Percentiles rank a stretch among this genome's conserved stretches.
Evolutionary conservation across 2,113 vertebrate species (phyloP).

Genomic region (Brachirus orientalis): DNA sequence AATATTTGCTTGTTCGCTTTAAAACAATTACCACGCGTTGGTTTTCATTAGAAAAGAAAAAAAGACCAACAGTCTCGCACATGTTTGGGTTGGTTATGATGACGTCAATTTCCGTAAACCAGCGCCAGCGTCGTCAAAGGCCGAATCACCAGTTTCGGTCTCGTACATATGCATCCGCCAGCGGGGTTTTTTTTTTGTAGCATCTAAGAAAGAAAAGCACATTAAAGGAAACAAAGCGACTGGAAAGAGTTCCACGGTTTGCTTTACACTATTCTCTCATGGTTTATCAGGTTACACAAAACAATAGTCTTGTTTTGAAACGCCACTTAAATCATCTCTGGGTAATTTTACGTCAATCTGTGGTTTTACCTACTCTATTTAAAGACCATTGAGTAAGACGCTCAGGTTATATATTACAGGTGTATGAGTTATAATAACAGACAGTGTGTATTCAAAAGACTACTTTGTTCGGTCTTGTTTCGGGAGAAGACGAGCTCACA

Average conservation of each 20-base stretch:
- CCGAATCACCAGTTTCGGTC: conserved; percentile 46
- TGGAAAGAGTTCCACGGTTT: not conserved
- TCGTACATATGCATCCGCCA: conserved; percentile 67
- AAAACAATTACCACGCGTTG: no score
- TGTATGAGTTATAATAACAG: no score
- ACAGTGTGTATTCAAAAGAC: not conserved
- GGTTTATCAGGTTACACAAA: no score
- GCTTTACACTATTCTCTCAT: no score
- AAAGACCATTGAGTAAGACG: no score
- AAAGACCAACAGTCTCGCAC: not conserved
- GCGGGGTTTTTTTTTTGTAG: not conserved
- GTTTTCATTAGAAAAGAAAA: fast-evolving
- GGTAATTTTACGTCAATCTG: no score
- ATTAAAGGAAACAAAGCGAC: not conserved
- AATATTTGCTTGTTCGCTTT: no score
- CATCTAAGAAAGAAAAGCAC: not conserved
- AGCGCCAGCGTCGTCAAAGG: conserved; percentile 16
- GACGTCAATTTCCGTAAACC: conserved; percentile 69
- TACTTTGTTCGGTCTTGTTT: not conserved
- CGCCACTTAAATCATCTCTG: no score
- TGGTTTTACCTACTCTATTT: no score
- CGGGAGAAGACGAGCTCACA: not conserved
- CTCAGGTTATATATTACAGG: no score
- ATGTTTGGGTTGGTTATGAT: conserved; percentile 40
- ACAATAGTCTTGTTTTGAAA: no score